Evolutionary conservation across 2,888 invertebrate species (phyloP), one percentile per base, ranked within the genome.

Genomic region (Sesia bembeciformis): DNA sequence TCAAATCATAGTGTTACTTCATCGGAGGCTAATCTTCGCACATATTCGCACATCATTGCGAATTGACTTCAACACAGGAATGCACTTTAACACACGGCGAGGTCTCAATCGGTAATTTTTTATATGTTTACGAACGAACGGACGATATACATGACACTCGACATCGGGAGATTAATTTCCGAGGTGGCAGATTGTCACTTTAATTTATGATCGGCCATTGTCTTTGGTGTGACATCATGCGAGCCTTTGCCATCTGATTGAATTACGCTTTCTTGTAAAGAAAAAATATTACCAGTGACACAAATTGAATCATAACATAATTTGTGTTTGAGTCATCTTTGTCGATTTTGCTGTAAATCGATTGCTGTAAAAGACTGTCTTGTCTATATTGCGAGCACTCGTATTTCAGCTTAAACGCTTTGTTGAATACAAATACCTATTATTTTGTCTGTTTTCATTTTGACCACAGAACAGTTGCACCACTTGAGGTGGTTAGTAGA

Each of bases 171-270:
- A 88, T 88, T 89, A 87, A 89, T 89, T 81, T 81, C 78, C 80
- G 75, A 85, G 81, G 83, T 82, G 83, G 80, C 82, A 79, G 78
- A 82, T 80, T 86, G 86, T 84, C 86, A 86, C 78, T 75, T 74
- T 84, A 78, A 89, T 87, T 86, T 84, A 89, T 86, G 81, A 83
- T 82, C 79, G 67, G 63, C 82, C 84, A 86, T 89, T 88, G 87
- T 87, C 76, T 84, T 78, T 64, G 74, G 68, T 69, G 66, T 87
- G 87, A 85, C 84, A 81, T 85, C 81, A 85, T 74, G 74, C 67
- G 66, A 63, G 60, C 64, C 63, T 62, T 64, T 68, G 72, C 67
- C 73, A 78, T 80, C 74, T 72, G 74, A 79, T 78, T 79, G 62
- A 64, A 65, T 68, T 63, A 59, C 51, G 42, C 54, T 52, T 56